phyloP scores from a whole-genome alignment of 2,797 vertebrate genomes.

The Naso thynnoides region DNA sequence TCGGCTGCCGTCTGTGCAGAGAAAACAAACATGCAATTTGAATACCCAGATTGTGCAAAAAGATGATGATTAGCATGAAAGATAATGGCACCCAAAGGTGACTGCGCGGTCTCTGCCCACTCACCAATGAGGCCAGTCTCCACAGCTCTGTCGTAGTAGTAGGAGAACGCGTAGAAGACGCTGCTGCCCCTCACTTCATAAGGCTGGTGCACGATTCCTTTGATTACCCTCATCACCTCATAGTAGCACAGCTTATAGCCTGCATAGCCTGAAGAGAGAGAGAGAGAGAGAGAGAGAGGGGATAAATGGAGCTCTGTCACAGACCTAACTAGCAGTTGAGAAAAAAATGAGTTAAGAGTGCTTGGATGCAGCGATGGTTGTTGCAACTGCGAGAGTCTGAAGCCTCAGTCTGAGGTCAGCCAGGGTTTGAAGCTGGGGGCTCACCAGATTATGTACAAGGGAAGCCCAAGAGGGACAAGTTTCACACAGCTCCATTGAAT shows the following conservation, averaged over 20 bases:
- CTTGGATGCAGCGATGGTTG: constrained; percentile 27
- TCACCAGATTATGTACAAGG: constrained; percentile 65
- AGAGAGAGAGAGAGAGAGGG: constrained; percentile 16
- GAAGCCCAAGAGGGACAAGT: constrained; percentile 74
- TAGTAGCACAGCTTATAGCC: constrained; percentile 96
- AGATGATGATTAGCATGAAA: constrained; percentile 51
- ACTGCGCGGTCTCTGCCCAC: constrained; percentile 54
- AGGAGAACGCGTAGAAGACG: constrained; percentile 97
- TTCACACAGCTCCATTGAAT: constrained; percentile 66
- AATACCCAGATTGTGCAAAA: constrained; percentile 46
- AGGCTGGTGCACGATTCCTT: constrained; percentile 93
- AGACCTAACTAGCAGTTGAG: constrained; percentile 4
- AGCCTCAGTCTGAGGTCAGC: constrained; percentile 59
- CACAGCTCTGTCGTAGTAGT: constrained; percentile 95
- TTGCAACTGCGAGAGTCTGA: constrained; percentile 32
- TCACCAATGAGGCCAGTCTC: constrained; percentile 95
- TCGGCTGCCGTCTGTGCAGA: constrained; percentile 88
- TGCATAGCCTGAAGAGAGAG: constrained; percentile 85
- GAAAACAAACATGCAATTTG: constrained; percentile 64
- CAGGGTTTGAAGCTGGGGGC: constrained; percentile 49
- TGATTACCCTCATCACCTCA: constrained; percentile 92
- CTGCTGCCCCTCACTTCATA: constrained; percentile 91
- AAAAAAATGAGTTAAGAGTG: constrained; percentile 41
- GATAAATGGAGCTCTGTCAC: constrained; percentile 4
- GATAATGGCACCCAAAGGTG: constrained; percentile 45